Evolutionary conservation across 2,888 invertebrate genomes (phyloP), one percentile per base, ranked within the genome.

Genomic region (Microplitis manilae): DNA sequence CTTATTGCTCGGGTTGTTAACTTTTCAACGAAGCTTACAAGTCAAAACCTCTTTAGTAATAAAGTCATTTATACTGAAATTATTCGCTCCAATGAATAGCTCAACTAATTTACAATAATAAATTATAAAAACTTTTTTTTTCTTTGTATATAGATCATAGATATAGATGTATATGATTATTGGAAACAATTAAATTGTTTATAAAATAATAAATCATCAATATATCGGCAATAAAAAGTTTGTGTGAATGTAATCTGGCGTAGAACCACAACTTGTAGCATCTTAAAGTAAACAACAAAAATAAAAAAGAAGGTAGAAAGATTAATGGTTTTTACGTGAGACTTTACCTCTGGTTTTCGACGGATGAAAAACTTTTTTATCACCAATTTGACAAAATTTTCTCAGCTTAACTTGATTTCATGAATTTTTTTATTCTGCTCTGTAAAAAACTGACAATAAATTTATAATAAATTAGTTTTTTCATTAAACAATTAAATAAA

Each of bases 321-420:
- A 68, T 68, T 68, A 41, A 68, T 68, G 68, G 20, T 41, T 68
- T 40, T 17, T 40, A 68, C 68, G 68, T 73, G 73, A 79, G 77
- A 77, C 79, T 79, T 73, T 77, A 78, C 79, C 75, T 72, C 83
- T 87, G 85, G 86, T 86, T 87, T 85, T 84, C 82, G 81, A 79
- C 73, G 80, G 71, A 68, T 65, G 61, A 68, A 68, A 75, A 39
- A n/a, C n/a, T 20, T 64, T 17, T 70, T 60, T 59, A 70, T 70
- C 60, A 60, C 38, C 60, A 70, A 70, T 70, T 60, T 60, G 70
- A 70, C 70, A 70, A 70, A 59, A 50, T 38, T 70, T 70, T 59
- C 38, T 38, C 59, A 20, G 59, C 61, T n/a, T 30, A 70, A 69
- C 69, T 70, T 70, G 38, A 9, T 69, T 69, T 17, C 20, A 40